phyloP scores from a whole-genome alignment of 2,797 vertebrate genomes.

The Danio albolineatus region DNA sequence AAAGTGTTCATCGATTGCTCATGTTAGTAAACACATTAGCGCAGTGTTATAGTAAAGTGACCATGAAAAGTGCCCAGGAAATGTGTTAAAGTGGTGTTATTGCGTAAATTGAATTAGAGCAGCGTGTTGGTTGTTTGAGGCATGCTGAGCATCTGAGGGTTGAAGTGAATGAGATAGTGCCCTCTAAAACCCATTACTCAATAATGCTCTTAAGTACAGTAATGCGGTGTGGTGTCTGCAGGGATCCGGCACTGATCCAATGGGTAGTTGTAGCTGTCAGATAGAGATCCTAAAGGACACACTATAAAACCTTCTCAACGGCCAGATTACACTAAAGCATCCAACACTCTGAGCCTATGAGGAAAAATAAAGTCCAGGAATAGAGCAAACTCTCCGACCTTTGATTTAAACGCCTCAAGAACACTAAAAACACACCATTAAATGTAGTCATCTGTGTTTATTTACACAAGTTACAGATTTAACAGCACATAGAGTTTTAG shows the following conservation, averaged over 20 bases:
- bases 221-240: constrained; percentile 51
- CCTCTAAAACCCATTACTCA: constrained; percentile 57
- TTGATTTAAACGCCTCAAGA: background rate
- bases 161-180: constrained; percentile 27
- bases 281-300: constrained; percentile 28
- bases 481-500: no score
- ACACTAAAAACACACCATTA: background rate
- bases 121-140: background rate
- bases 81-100: background rate
- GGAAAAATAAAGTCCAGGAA: background rate
- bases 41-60: no score
- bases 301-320: background rate
- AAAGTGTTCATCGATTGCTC: no score
- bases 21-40: no score
- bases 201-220: constrained; percentile 52
- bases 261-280: constrained; percentile 9
- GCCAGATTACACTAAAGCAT: background rate
- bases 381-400: background rate
- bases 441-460: background rate
- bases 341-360: background rate
- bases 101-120: background rate
- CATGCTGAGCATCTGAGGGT: constrained; percentile 10
- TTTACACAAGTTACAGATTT: background rate
- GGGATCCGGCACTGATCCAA: constrained; percentile 19
- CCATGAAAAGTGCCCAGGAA: background rate